phyloP scores from a whole-genome alignment of 1,140 invertebrate genomes.

The Eueides isabella region DNA sequence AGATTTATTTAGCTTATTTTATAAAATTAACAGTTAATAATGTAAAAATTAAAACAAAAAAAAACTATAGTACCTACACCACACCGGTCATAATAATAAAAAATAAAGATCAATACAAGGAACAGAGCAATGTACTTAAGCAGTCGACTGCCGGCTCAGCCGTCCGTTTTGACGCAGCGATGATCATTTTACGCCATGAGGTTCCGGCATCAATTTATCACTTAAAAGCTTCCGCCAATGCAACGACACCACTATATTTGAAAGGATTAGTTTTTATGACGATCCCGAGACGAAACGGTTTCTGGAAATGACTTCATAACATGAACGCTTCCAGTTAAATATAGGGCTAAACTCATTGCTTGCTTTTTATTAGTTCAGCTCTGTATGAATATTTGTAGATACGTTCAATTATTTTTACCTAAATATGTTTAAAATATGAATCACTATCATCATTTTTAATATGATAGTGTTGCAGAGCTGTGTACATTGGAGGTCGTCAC shows the following conservation, averaged over 20 bases:
- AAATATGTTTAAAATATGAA: background rate
- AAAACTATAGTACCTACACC: constrained; percentile 42
- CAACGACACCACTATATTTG: constrained; percentile 50
- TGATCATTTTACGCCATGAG: constrained; percentile 73
- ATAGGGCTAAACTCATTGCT: constrained; percentile 26
- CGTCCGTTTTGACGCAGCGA: constrained; percentile 58
- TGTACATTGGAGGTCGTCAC: constrained; percentile 5
- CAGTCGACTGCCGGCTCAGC: constrained; percentile 43
- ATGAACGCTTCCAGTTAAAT: constrained; percentile 35
- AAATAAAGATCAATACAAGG: constrained; percentile 35
- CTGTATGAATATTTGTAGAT: background rate
- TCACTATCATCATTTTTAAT: background rate
- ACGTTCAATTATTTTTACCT: background rate
- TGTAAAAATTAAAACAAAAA: constrained; percentile 40
- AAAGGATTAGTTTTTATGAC: constrained; percentile 53
- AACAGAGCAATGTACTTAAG: constrained; percentile 66
- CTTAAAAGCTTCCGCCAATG: constrained; percentile 76
- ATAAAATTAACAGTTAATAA: constrained; percentile 27
- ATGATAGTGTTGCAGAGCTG: constrained; percentile 11
- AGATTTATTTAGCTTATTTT: background rate
- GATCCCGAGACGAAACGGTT: constrained; percentile 44
- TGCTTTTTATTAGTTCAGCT: background rate
- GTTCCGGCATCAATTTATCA: constrained; percentile 80
- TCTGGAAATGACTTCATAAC: constrained; percentile 46
- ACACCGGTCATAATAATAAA: constrained; percentile 37